phyloP scores from a whole-genome alignment of 2,113 vertebrate genomes.

The Azemiops feae region DNA sequence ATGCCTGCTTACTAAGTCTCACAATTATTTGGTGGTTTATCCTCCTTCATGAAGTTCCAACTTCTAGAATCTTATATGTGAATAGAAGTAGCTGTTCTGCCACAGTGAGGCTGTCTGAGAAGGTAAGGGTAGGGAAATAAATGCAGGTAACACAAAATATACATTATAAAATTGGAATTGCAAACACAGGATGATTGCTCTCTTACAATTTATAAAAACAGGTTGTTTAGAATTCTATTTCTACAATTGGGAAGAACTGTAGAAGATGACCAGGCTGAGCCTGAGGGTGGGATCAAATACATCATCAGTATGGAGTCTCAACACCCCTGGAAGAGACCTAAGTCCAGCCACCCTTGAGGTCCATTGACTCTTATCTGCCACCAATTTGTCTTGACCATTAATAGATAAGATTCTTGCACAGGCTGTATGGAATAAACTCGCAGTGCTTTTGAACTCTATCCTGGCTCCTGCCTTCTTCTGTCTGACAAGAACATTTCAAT shows the following conservation, averaged over 20 bases:
- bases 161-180: neutral
- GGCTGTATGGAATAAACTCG: neutral
- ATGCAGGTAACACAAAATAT: neutral
- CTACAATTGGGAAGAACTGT: neutral
- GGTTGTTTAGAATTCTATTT: neutral
- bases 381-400: neutral
- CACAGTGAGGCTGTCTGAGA: neutral
- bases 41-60: neutral
- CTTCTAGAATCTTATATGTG: neutral
- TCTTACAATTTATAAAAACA: neutral
- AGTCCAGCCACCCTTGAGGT: neutral
- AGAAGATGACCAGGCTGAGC: neutral
- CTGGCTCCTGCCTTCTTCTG: neutral
- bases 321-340: neutral
- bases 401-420: neutral
- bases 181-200: neutral
- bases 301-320: neutral
- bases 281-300: neutral
- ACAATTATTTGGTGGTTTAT: neutral
- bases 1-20: constrained; percentile 16
- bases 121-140: neutral
- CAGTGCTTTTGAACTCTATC: neutral
- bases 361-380: neutral
- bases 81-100: constrained; percentile 19
- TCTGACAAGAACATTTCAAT: neutral